Evolutionary conservation across 2,797 vertebrate species (phyloP).

Genomic region (Urophycis tenuis): DNA sequence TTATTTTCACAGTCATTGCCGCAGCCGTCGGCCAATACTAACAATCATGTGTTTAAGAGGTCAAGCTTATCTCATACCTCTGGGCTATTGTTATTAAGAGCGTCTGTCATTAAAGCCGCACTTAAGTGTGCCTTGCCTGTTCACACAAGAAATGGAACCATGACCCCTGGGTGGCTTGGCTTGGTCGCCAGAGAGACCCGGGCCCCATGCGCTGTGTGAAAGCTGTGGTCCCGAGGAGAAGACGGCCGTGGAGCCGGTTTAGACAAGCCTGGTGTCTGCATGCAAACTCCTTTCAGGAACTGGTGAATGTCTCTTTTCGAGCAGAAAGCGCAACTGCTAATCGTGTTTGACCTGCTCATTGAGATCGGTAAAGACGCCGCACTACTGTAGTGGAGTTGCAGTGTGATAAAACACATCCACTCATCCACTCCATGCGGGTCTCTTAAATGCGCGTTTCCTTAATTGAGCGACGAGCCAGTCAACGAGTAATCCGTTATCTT

Average conservation of each 20-base stretch:
- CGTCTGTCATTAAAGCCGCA: constrained; percentile 52
- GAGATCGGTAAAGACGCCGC: neutral
- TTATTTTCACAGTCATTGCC: constrained; percentile 56
- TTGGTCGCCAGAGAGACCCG: constrained; percentile 48
- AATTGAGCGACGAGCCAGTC: neutral
- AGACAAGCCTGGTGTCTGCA: constrained; percentile 64
- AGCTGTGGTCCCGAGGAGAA: constrained; percentile 67
- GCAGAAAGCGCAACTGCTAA: neutral
- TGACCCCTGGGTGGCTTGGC: constrained; percentile 66
- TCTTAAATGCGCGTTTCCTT: neutral
- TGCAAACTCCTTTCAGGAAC: constrained; percentile 24
- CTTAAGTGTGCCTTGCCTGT: constrained; percentile 46
- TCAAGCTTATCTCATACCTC: constrained; percentile 47
- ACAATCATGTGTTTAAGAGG: constrained; percentile 58
- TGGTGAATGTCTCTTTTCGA: neutral
- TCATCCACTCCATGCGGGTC: neutral
- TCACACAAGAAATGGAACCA: constrained; percentile 60
- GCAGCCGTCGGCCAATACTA: constrained; percentile 58
- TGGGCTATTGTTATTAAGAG: constrained; percentile 29
- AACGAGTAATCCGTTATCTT: neutral
- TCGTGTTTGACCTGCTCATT: neutral
- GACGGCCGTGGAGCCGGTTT: constrained; percentile 70
- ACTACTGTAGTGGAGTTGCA: neutral
- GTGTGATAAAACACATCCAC: neutral
- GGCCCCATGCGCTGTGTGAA: constrained; percentile 55